Conservation (phyloP, 1,140 invertebrate genomes). For the Theocolax elegans region DNA sequence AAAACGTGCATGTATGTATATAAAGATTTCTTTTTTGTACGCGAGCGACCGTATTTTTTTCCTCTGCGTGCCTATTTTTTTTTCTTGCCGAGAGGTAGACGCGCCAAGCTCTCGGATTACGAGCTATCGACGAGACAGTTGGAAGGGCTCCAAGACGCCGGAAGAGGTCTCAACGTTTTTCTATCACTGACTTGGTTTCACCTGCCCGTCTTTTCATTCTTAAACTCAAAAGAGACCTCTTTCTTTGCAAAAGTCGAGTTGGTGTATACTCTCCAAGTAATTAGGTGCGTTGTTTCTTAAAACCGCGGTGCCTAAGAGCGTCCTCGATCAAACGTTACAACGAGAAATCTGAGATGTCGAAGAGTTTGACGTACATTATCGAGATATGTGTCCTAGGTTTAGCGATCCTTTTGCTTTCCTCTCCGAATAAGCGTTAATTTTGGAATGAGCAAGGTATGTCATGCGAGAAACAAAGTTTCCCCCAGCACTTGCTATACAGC, state of each 20-base stretch:
- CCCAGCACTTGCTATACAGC: slow-evolving; percentile 13
- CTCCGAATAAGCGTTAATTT: slow-evolving; percentile 36
- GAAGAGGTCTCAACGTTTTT: background rate
- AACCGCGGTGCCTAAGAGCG: too few species aligned
- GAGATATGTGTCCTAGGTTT: too few species aligned
- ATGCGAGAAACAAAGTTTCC: slow-evolving; percentile 1
- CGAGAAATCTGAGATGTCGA: too few species aligned
- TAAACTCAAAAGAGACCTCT: background rate
- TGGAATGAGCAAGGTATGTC: slow-evolving; percentile 17
- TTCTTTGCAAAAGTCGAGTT: background rate
- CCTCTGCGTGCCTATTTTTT: background rate
- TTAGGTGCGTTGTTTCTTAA: too few species aligned
- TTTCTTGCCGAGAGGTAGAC: slow-evolving; percentile 5
- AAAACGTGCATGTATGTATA: too few species aligned
- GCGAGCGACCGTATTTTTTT: background rate
- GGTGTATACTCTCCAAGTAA: too few species aligned
- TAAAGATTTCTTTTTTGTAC: background rate
- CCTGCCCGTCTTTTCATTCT: too few species aligned
- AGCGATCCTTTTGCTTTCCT: too few species aligned
- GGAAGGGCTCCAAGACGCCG: slow-evolving; percentile 34
- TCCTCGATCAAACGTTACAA: too few species aligned
- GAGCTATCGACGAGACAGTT: slow-evolving; percentile 29
- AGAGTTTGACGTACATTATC: too few species aligned
- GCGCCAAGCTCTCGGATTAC: slow-evolving; percentile 14
- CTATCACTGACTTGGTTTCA: too few species aligned